A percentile compares a stretch with the other conserved stretches of the same genome.
Evolutionary conservation across 2,113 vertebrate species (phyloP).

Genomic region (Embiotoca jacksoni): DNA sequence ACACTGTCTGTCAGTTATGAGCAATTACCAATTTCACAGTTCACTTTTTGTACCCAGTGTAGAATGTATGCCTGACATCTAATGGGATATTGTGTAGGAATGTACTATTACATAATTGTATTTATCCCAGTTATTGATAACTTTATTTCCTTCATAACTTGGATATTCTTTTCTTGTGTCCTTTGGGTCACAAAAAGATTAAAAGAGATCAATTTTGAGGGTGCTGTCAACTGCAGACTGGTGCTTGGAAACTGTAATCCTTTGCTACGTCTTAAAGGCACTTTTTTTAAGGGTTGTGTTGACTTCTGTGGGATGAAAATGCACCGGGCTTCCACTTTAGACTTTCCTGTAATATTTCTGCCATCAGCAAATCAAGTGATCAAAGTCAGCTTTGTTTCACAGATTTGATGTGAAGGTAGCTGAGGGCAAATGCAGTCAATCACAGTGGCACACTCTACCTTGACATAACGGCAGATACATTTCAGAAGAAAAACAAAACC

Average conservation of each 20-base stretch:
- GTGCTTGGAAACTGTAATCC: neutral
- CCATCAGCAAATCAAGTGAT: conserved; percentile 34
- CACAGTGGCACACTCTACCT: neutral
- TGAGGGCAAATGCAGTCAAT: conserved; percentile 15
- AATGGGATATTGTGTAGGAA: neutral
- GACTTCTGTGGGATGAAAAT: conserved; percentile 7
- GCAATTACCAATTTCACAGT: conserved; percentile 4
- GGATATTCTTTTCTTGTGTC: conserved; percentile 8
- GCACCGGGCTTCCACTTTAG: neutral
- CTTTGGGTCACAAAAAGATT: neutral
- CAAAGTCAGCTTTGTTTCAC: conserved; percentile 21
- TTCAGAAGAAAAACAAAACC: neutral
- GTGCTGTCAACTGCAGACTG: neutral
- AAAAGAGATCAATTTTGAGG: conserved; percentile 9
- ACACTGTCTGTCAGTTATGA: neutral
- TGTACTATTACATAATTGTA: neutral
- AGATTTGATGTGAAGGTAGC: neutral
- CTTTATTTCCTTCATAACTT: neutral
- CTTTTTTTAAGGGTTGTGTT: neutral
- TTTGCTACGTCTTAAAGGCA: neutral
- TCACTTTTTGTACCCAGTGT: neutral
- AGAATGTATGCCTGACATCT: neutral
- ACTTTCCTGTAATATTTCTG: conserved; percentile 5
- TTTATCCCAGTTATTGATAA: neutral
- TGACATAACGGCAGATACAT: neutral